These are phyloP conservation scores for Drosophila biarmipes DNA, from an alignment of 1,140 invertebrate species.

Conservation along the genomic window DNA sequence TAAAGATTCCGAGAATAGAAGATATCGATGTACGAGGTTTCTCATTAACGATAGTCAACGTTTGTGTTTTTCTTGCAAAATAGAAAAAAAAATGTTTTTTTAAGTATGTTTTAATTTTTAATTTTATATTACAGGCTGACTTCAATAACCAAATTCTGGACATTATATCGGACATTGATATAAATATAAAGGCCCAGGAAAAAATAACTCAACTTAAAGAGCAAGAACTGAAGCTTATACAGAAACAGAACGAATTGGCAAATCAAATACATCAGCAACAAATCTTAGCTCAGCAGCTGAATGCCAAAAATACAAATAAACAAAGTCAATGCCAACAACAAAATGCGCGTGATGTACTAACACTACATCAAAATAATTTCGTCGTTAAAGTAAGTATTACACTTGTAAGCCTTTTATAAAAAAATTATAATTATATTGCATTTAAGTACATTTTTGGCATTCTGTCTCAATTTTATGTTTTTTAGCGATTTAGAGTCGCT, in stretches of 20 bases:
- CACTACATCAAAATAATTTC: not conserved
- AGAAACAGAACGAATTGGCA: conserved; percentile 70
- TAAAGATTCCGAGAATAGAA: no score
- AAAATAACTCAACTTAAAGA: conserved; percentile 66
- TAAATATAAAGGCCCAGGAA: conserved; percentile 84
- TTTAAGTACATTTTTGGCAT: no score
- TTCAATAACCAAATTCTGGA: conserved; percentile 87
- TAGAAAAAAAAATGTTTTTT: no score
- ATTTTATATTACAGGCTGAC: conserved; percentile 81
- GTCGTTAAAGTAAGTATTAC: not conserved
- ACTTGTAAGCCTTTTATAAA: no score
- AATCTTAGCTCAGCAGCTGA: conserved; percentile 59
- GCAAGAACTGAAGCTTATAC: conserved; percentile 60
- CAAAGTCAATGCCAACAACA: conserved; percentile 23
- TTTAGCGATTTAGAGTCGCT: no score
- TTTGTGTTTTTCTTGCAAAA: no score
- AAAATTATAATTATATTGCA: no score
- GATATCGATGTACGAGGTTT: no score
- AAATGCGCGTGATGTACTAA: not conserved
- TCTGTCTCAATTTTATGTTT: no score
- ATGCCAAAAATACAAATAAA: conserved; percentile 52
- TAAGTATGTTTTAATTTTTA: no score
- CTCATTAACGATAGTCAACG: no score
- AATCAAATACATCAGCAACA: conserved; percentile 72
- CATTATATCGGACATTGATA: conserved; percentile 87